Conservation (phyloP, 2,888 invertebrate species). For the Chromoteleia sp. region DNA sequence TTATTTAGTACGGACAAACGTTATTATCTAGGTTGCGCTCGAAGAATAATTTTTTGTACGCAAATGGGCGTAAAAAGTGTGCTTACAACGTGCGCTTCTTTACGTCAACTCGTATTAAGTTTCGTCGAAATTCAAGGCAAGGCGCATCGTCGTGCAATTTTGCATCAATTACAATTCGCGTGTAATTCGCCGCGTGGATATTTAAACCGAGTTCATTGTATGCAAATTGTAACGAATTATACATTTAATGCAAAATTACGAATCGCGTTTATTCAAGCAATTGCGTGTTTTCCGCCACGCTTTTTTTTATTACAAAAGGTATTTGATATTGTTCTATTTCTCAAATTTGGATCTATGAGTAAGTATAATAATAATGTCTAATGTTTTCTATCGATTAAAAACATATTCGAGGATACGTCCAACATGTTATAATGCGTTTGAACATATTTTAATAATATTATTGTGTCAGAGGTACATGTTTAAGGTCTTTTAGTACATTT, state of each 20-base stretch:
- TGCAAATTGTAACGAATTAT: constrained; percentile 49
- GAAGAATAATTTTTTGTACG: neutral
- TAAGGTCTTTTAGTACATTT: too few species aligned
- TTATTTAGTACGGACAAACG: too few species aligned
- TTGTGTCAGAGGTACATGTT: too few species aligned
- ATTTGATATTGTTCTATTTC: too few species aligned
- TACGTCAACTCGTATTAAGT: neutral
- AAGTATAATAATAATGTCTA: too few species aligned
- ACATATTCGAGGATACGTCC: too few species aligned
- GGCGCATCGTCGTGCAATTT: constrained; percentile 26
- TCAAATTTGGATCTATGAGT: too few species aligned
- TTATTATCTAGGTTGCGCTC: neutral
- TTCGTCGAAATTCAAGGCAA: constrained; percentile 19
- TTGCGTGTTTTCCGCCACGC: constrained; percentile 17
- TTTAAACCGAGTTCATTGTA: constrained; percentile 36
- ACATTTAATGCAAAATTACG: constrained; percentile 50
- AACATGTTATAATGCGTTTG: too few species aligned
- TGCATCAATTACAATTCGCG: constrained; percentile 49
- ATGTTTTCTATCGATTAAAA: too few species aligned
- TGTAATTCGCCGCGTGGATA: constrained; percentile 33
- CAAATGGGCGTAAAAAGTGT: constrained; percentile 10
- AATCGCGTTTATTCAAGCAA: constrained; percentile 14
- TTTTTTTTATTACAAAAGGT: too few species aligned
- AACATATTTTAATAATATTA: too few species aligned
- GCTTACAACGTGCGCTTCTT: neutral